Base-by-base conservation (phyloP, 2,888 invertebrate species). In the Camptogramma bilineatum region DNA sequence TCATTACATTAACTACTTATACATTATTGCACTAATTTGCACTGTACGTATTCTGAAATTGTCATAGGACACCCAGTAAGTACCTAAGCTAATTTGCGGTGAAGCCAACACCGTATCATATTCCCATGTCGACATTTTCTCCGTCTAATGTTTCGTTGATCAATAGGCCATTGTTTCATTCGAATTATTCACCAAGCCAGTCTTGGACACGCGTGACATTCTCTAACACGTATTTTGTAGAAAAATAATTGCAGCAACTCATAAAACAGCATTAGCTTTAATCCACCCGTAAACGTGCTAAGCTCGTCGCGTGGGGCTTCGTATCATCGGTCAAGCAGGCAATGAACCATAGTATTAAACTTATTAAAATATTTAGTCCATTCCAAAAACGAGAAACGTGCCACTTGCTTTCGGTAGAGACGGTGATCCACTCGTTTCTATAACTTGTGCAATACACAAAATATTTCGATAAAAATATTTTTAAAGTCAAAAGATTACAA, bases 281-380 rank as follows among this genome's bases (percentile, higher is more conserved):
- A 51, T 28, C 21, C 42, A 46, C 31, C 28, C 51, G 24, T 56
- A 56, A 28, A 39, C 10, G 50, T 16, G 55, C 47, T 65, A 19
- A 64, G 48, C 64, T 48, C 56, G 46, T 57, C 34, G 16, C 34
- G 56, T 48, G 28, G 42, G 65, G 57, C 52, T 65, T 65, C 65
- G 61, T 57, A 57, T 64, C 59, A 55, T 47, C 48, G 55, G 16
- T 16, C 54, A 48, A 46, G 31, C 54, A 55, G 47, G 47, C 56
- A 65, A 56, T 61, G 65, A 61, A 60, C 61, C 57, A 42, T 34
- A 53, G 21, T 48, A 60, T 31, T 57, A 34, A 61, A 46, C 61
- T 56, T 21, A 56, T 56, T 56, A 51, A 50, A 61, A 39, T 54
- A 54, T 53, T 53, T 50, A 54, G 50, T 42, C 10, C 39, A 50